Percentiles rank a stretch among this genome's conserved stretches.
Conservation (phyloP, 1,140 invertebrate species). For the Diploscapter pachys region DNA sequence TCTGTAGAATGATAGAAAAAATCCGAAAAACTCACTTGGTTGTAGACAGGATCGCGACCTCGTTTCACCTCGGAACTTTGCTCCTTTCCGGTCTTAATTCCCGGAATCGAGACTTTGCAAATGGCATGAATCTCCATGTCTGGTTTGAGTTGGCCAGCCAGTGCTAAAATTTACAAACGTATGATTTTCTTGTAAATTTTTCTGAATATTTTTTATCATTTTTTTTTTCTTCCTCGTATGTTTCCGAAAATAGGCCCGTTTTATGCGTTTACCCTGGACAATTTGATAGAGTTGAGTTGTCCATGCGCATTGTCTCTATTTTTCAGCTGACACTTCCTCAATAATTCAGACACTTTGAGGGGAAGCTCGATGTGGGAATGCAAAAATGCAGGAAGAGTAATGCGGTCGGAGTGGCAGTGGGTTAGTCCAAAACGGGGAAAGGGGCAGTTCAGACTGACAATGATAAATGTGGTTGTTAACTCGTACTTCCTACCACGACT, state of each 20-base stretch:
- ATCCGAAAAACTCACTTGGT: conserved; percentile 43
- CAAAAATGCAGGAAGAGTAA: too few relatives aligned
- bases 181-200: not conserved
- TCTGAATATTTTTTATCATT: not conserved
- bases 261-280: conserved; percentile 5
- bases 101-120: conserved; percentile 51
- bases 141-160: conserved; percentile 55
- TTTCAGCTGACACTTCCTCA: too few relatives aligned
- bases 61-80: conserved; percentile 51
- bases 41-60: conserved; percentile 56
- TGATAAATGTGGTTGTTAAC: too few relatives aligned
- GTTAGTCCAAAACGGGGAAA: too few relatives aligned
- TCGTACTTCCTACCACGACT: too few relatives aligned
- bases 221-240: not conserved
- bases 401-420: too few relatives aligned
- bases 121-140: conserved; percentile 57
- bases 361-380: too few relatives aligned
- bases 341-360: too few relatives aligned
- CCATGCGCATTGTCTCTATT: conserved; percentile 5
- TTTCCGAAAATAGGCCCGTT: conserved; percentile 11
- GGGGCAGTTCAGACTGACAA: too few relatives aligned
- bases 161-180: conserved; percentile 33
- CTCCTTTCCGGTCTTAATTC: conserved; percentile 50
- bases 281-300: conserved; percentile 4
- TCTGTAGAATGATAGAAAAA: not conserved